Conservation (phyloP, 2,888 invertebrate genomes). For the Agonopterix arenella region DNA sequence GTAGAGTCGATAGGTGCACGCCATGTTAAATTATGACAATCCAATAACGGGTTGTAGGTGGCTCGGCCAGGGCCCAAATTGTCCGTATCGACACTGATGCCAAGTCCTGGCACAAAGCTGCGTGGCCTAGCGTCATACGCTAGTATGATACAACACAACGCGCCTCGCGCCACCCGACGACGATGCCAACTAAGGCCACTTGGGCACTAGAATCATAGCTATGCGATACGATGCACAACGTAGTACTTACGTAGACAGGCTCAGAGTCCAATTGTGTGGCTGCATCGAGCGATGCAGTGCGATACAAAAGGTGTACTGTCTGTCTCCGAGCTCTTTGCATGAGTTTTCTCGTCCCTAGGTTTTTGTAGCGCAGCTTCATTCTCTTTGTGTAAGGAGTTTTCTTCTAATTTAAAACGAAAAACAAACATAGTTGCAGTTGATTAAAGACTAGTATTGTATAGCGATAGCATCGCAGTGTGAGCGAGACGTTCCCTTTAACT, state of each 20-base stretch:
- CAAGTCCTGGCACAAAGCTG: constrained; percentile 41
- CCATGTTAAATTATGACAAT: constrained; percentile 69
- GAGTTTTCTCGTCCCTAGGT: no score
- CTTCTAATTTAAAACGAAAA: no score
- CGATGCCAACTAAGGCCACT: constrained; percentile 14
- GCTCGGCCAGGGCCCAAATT: constrained; percentile 63
- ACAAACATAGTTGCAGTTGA: neutral
- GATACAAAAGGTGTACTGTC: no score
- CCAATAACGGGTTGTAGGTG: constrained; percentile 65
- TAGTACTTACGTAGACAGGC: no score
- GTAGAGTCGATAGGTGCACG: constrained; percentile 51
- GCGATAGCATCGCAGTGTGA: constrained; percentile 1
- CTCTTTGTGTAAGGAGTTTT: no score
- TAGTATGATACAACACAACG: constrained; percentile 17
- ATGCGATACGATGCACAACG: neutral
- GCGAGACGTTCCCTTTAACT: constrained; percentile 10
- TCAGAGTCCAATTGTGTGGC: no score
- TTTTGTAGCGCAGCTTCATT: no score
- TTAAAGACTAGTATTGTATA: neutral
- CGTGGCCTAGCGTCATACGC: constrained; percentile 18
- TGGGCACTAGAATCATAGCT: constrained; percentile 2
- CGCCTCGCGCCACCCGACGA: constrained; percentile 2
- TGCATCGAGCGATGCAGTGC: no score
- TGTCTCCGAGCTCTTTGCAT: no score
- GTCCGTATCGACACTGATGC: constrained; percentile 56